Base-by-base conservation (phyloP, 1,140 invertebrate species). In the Leptopilina boulardi region DNA sequence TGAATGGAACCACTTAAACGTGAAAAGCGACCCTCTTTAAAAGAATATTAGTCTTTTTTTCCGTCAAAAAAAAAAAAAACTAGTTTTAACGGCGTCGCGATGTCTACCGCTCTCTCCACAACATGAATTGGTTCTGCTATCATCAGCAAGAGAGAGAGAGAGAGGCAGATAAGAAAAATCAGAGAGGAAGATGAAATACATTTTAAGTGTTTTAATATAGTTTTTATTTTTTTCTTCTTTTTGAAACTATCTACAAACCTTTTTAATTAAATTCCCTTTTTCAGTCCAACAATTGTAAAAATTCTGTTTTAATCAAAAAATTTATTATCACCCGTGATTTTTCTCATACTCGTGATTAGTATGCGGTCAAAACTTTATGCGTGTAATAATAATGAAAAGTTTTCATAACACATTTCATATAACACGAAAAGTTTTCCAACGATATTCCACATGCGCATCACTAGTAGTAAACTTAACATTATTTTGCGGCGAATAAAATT, bases 1-100 rank as follows among this genome's bases (percentile, higher is more conserved):
- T 71, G 78, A 82, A 85, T 82, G 79, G 75, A 79, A 76, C 76
- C 82, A 80, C 80, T 85, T 80, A 72, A 73, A 71, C 76, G 80
- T 34, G 26, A 81, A 81, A 83, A 82, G 78, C 79, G 78, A 77
- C 56, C 73, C 78, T 83, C 79, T 83, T 84, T 78, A 79, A 73
- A 79, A 75, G 77, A 74, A 75, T 83, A 83, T 81, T 81, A 84
- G 82, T 80, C 78, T 80, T 78, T 73, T 44, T 26, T 80, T 73
- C 47, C 71, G 77, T 38, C 34, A 81, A 76, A n/a, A n/a, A n/a
- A n/a, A n/a, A n/a, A n/a, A n/a, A n/a, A 81, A 85, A 83, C 59
- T 80, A 71, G 78, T 77, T 76, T 78, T 80, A 77, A 38, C 54
- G 82, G 82, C 82, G 85, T 83, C 82, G 73, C 77, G 41, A 59